Evolutionary conservation across 2,888 invertebrate species (phyloP).

Genomic region (Pristionchus fissidentatus): DNA sequence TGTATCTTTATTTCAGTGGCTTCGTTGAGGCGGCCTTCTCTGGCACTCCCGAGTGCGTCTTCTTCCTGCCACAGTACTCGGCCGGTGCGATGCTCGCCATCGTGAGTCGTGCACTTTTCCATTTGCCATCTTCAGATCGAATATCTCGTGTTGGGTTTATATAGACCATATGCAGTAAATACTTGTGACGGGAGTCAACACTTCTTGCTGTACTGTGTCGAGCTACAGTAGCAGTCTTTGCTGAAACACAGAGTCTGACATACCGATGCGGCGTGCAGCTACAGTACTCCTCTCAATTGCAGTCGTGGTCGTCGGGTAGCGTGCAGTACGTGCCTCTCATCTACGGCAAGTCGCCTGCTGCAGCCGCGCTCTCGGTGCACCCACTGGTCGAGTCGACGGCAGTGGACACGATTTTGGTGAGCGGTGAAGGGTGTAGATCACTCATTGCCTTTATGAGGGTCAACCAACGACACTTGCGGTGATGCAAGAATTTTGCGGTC

Average conservation of each 20-base stretch:
- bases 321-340: constrained; percentile 45
- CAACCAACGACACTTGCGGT: no score
- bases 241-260: neutral
- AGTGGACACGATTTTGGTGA: constrained; percentile 20
- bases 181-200: no score
- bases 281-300: neutral
- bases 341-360: constrained; percentile 42
- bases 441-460: neutral
- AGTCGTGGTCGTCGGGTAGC: constrained; percentile 47
- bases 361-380: constrained; percentile 28
- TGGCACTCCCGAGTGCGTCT: constrained; percentile 37
- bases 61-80: constrained; percentile 31
- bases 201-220: no score
- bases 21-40: constrained; percentile 42
- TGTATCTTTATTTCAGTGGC: neutral
- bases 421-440: neutral
- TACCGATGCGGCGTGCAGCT: neutral
- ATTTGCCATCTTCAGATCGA: neutral
- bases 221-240: no score
- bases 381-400: constrained; percentile 22
- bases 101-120: constrained; percentile 27
- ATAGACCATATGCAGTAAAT: no score
- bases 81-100: constrained; percentile 43
- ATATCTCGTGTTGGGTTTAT: neutral
- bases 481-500: no score